Percentiles rank a stretch among this genome's conserved stretches.
Evolutionary conservation across 2,797 vertebrate genomes (phyloP).

Genomic region (Orientallactaga sibirica): DNA sequence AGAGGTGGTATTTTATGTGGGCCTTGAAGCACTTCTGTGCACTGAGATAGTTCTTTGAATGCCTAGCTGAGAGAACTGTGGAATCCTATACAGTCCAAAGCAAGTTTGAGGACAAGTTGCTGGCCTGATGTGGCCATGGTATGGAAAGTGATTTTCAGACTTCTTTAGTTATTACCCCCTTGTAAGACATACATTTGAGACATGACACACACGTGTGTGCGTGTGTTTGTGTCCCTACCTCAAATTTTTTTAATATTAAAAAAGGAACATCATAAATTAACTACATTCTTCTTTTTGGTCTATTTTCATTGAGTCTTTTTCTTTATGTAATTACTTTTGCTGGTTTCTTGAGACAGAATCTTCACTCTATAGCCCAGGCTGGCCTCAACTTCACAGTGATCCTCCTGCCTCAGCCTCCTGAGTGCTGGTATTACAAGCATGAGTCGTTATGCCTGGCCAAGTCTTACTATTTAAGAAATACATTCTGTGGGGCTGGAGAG

Average conservation of each 20-base stretch:
- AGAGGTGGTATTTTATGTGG: not conserved
- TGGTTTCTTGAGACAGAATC: not conserved
- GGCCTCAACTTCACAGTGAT: not conserved
- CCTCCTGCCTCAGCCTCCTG: not conserved
- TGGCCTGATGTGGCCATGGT: not conserved
- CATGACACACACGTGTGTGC: not conserved
- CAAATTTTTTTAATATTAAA: slow-evolving; percentile 18
- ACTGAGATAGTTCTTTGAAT: not conserved
- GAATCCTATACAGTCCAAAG: not conserved
- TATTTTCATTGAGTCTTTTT: slow-evolving; percentile 42
- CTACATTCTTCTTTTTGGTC: not conserved
- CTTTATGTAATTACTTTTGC: not conserved
- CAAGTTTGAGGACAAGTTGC: not conserved
- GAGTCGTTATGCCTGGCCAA: not conserved
- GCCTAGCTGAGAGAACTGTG: not conserved
- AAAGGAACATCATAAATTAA: not conserved
- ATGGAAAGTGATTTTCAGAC: not conserved
- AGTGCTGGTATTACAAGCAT: not conserved
- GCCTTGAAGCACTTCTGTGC: not conserved
- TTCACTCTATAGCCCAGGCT: not conserved
- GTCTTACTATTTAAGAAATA: not conserved
- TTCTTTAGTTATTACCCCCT: not conserved
- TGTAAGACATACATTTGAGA: slow-evolving; percentile 55
- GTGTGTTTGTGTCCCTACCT: not conserved
- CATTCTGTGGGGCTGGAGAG: not conserved